Conservation (phyloP, 2,797 vertebrate genomes). For the Percopsis omiscomaycus region DNA sequence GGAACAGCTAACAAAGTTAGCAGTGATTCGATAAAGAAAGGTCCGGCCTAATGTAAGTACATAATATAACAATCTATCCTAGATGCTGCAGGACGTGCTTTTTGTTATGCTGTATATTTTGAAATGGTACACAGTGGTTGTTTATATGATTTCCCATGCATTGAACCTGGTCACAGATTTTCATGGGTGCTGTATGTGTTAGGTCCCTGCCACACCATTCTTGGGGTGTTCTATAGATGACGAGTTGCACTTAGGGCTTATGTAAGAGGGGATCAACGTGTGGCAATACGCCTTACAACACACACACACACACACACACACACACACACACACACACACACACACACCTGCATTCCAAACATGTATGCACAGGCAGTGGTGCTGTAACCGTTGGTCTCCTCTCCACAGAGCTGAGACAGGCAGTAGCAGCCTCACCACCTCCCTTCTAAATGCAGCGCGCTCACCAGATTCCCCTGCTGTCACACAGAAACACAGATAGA, state of each 20-base stretch:
- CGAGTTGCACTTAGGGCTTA: conserved; percentile 49
- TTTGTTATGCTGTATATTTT: no score
- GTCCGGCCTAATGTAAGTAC: no score
- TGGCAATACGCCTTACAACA: conserved; percentile 34
- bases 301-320: neutral
- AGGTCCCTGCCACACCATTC: no score
- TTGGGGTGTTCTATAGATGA: conserved; percentile 26
- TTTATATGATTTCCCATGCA: no score
- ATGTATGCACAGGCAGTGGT: conserved; percentile 3
- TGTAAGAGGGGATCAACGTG: conserved; percentile 50
- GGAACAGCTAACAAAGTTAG: no score
- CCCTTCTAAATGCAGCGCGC: conserved; percentile 31
- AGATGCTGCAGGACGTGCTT: no score
- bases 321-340: neutral
- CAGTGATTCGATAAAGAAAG: no score
- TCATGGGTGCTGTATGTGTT: no score
- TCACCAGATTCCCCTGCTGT: conserved; percentile 28
- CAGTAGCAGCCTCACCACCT: conserved; percentile 26
- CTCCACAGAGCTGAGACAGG: neutral
- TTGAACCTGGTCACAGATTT: no score
- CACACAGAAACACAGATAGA: conserved; percentile 38
- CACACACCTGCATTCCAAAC: neutral
- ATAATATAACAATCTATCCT: no score
- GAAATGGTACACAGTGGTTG: no score
- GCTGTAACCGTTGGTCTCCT: neutral